Conservation (phyloP, 1,140 invertebrate genomes). For the Scaptomyza pallida region DNA sequence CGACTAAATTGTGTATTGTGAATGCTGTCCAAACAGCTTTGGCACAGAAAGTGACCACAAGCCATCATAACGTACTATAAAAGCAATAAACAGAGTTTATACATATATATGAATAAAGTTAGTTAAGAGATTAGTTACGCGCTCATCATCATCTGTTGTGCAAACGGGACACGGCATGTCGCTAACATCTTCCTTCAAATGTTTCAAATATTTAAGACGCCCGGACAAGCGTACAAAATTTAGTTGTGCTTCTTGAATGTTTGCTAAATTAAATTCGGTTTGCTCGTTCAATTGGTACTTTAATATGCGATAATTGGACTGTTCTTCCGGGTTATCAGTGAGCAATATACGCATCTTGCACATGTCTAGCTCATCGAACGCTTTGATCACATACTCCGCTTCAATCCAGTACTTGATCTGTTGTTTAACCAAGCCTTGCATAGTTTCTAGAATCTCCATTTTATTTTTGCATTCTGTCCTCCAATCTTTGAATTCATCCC, state of each 20-base stretch:
- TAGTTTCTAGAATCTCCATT: constrained; percentile 86
- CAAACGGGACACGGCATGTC: constrained; percentile 90
- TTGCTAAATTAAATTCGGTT: constrained; percentile 45
- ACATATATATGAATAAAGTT: background rate
- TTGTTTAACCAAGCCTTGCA: constrained; percentile 89
- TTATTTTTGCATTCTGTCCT: constrained; percentile 83
- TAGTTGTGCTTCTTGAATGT: constrained; percentile 60
- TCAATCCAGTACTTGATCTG: constrained; percentile 81
- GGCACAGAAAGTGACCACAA: constrained; percentile 78
- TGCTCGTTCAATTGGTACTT: constrained; percentile 57
- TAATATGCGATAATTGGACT: constrained; percentile 69
- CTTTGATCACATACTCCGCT: constrained; percentile 81
- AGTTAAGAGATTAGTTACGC: constrained; percentile 44
- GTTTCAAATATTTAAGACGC: constrained; percentile 75
- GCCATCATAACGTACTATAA: constrained; percentile 77
- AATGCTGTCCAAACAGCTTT: constrained; percentile 62
- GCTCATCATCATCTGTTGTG: constrained; percentile 76
- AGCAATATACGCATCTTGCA: constrained; percentile 87
- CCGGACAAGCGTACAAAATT: constrained; percentile 65
- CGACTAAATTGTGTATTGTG: constrained; percentile 1
- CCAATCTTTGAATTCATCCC: constrained; percentile 30
- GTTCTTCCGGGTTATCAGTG: constrained; percentile 65
- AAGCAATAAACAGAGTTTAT: background rate
- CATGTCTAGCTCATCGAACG: constrained; percentile 90
- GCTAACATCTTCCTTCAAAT: constrained; percentile 70